phyloP scores from a whole-genome alignment of 2,888 invertebrate genomes.

The Clostera curtula region DNA sequence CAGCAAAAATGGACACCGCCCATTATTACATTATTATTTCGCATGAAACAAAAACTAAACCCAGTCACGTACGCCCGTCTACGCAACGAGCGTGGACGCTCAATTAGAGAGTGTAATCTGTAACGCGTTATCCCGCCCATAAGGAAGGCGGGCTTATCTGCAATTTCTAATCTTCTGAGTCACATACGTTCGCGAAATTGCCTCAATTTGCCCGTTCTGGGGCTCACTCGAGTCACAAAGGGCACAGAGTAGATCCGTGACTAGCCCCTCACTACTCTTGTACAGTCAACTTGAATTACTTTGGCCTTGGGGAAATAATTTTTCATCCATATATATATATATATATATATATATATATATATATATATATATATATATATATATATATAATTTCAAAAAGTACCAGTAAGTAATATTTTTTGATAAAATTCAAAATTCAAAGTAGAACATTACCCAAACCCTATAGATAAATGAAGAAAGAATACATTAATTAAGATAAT shows the following conservation, averaged over 20 bases:
- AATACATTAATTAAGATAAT: no score
- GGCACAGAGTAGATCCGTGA: slow-evolving; percentile 23
- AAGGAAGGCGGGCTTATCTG: slow-evolving; percentile 54
- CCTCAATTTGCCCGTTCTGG: slow-evolving; percentile 24
- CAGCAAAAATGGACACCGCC: slow-evolving; percentile 26
- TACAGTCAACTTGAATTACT: slow-evolving; percentile 9
- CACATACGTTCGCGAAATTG: slow-evolving; percentile 50
- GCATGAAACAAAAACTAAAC: slow-evolving; percentile 35
- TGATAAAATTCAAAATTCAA: no score
- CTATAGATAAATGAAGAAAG: no score
- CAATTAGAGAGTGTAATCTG: slow-evolving; percentile 53
- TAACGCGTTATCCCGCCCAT: slow-evolving; percentile 53
- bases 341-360: no score
- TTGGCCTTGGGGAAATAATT: no score
- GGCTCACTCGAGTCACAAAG: slow-evolving; percentile 21
- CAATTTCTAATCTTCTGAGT: slow-evolving; percentile 62
- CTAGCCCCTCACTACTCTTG: slow-evolving; percentile 21
- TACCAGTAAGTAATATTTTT: no score
- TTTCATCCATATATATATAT: no score
- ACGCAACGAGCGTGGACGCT: slow-evolving; percentile 27
- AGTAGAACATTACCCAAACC: no score
- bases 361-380: no score
- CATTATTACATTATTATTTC: slow-evolving; percentile 28
- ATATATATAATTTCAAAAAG: no score
- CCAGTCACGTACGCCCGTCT: slow-evolving; percentile 43